Evolutionary conservation across 1,140 invertebrate genomes (phyloP).

Genomic region (Zaprionus ornatus): DNA sequence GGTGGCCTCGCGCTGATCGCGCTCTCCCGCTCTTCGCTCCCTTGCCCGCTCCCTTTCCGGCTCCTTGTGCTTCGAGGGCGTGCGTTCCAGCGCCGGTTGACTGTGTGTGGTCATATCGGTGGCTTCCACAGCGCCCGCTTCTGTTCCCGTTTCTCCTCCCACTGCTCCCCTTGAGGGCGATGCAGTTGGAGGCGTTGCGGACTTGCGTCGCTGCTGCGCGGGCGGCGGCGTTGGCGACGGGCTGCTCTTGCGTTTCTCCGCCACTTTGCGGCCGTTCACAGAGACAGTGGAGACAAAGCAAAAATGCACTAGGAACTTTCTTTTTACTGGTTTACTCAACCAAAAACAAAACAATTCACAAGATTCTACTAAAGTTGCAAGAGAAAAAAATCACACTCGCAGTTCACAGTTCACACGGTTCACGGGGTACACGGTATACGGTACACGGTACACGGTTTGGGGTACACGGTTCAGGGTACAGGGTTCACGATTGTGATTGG

Average conservation of each 20-base stretch:
- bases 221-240: constrained; percentile 64
- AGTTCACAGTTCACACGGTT: not conserved
- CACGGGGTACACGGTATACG: not conserved
- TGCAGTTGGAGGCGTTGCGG: constrained; percentile 29
- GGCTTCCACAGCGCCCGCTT: constrained; percentile 1
- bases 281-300: constrained; percentile 25
- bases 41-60: constrained; percentile 39
- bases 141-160: not conserved
- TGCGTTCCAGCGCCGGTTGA: constrained; percentile 47
- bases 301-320: not conserved
- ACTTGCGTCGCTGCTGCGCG: constrained; percentile 68
- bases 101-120: constrained; percentile 61
- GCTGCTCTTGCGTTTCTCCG: constrained; percentile 81
- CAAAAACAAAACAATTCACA: not conserved
- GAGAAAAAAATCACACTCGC: not conserved
- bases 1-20: constrained; percentile 22
- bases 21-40: constrained; percentile 11
- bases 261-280: constrained; percentile 72
- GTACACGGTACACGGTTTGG: not conserved
- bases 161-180: not conserved
- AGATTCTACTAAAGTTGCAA: not conserved
- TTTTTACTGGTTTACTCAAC: too few species aligned
- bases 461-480: not conserved
- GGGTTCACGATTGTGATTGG: not conserved
- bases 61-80: constrained; percentile 52